Evolutionary conservation across 2,113 vertebrate species (phyloP), one percentile per base, ranked within the genome.

Genomic region (Passer domesticus): DNA sequence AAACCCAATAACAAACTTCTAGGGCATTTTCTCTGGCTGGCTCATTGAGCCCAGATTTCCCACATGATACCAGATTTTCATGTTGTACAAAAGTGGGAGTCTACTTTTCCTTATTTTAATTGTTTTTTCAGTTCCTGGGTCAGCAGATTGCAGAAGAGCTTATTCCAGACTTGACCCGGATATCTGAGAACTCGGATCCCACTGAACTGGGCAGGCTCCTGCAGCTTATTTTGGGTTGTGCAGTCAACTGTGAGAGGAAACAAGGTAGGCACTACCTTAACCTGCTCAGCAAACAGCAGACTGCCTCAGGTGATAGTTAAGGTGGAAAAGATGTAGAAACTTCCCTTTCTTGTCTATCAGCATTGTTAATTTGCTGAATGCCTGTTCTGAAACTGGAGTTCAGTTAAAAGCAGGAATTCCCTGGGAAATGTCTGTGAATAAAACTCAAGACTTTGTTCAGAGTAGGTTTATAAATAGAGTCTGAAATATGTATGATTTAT

Each of bases 221-320:
- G 80, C 99, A 99, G 97, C 99, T 99, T 46, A 98, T 99, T 95
- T 97, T 99, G 90, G 99, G 99, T 27, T 99, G 99, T 96, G 99
- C 99, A 6, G 98, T 99, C 81, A 99, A 98, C 94, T 99, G 99
- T 97, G 99, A 99, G 92, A 98, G 96, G 94, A 99, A 99, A 95
- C 99, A 99, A 98, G 99, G 99, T 99, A 94, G 11, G 33, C 18
- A 13, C 30, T 73, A 4, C 58, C 63, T 75, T 62, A 39, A 76
- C 70, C 47, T 56, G 18, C 21, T 74, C 64, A 88, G 5, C 39
- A 44, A 27, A 46, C 35, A 86, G 58, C 52, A 44, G 23, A 24
- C 11, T 75, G 47, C 30, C 30, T 59, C 28, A 35, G 62, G 58
- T 73, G 69, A 33, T 49, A 43, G 62, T 25, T 46, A 69, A 33